A percentile compares a stretch with the other conserved stretches of the same genome.
These are phyloP conservation scores for Chironex yamaguchii DNA, from an alignment of 30 jellyfish, hydroid and myxozoan species.

Conservation along the genomic window DNA sequence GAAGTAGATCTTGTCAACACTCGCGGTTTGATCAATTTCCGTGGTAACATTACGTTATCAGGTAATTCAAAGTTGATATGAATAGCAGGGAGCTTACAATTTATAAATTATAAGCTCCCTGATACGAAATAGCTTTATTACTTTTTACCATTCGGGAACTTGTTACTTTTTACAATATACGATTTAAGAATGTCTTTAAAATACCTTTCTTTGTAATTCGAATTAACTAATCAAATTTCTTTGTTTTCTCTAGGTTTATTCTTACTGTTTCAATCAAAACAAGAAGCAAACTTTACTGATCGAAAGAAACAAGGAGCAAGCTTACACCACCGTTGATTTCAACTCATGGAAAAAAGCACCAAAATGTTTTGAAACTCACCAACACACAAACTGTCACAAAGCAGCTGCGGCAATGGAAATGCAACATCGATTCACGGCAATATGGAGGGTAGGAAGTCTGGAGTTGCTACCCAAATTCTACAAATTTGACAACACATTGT, in stretches of 20 bases:
- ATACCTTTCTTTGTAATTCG: too few relatives aligned
- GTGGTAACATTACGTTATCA: background rate
- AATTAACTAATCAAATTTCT: too few relatives aligned
- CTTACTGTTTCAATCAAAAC: slow-evolving; percentile 27
- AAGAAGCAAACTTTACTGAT: background rate
- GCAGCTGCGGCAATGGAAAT: background rate
- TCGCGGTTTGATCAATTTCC: background rate
- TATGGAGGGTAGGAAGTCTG: background rate
- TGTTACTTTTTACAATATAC: background rate
- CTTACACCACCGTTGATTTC: background rate
- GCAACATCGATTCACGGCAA: too few relatives aligned
- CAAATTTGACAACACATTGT: background rate
- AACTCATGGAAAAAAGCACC: background rate
- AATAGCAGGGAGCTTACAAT: too few relatives aligned
- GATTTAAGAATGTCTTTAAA: too few relatives aligned
- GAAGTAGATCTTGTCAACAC: background rate
- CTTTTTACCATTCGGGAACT: too few relatives aligned
- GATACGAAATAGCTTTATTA: too few relatives aligned
- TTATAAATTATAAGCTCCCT: too few relatives aligned
- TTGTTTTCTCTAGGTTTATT: slow-evolving; percentile 1
- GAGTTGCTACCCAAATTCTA: background rate
- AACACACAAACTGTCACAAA: background rate
- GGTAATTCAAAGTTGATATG: background rate
- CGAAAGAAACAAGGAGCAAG: slow-evolving; percentile 52
- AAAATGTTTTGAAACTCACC: background rate